phyloP scores from a whole-genome alignment of 2,797 vertebrate genomes.

The Echeneis naucrates region DNA sequence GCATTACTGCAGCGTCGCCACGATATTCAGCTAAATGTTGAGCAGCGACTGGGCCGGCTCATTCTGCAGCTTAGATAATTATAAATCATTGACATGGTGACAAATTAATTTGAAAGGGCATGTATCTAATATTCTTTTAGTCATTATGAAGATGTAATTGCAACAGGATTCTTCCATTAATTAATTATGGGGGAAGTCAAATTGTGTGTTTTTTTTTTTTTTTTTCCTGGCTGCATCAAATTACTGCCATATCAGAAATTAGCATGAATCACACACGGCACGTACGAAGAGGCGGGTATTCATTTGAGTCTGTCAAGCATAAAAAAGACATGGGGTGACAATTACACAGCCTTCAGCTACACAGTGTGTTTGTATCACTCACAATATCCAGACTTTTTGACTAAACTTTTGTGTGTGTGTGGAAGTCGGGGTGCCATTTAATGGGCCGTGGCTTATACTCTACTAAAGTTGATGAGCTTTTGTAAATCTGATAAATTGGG shows the following conservation, averaged over 20 bases:
- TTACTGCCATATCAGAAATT: slow-evolving; percentile 56
- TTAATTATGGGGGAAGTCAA: slow-evolving; percentile 54
- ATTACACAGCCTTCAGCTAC: slow-evolving; percentile 3
- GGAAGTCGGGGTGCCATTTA: neutral
- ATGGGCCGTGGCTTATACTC: neutral
- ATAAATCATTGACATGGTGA: slow-evolving; percentile 63
- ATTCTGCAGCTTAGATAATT: slow-evolving; percentile 61
- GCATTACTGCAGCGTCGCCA: neutral
- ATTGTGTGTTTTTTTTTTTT: slow-evolving; percentile 41
- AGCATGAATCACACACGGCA: slow-evolving; percentile 47
- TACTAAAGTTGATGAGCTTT: neutral
- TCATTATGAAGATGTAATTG: slow-evolving; percentile 73
- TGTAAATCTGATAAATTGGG: neutral
- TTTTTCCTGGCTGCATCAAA: slow-evolving; percentile 35
- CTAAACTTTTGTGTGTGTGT: neutral
- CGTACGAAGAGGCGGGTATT: slow-evolving; percentile 53
- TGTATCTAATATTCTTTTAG: slow-evolving; percentile 62
- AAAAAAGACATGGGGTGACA: slow-evolving; percentile 30
- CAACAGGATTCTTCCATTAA: slow-evolving; percentile 50
- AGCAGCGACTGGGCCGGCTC: slow-evolving; percentile 5
- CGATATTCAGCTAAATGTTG: slow-evolving; percentile 7
- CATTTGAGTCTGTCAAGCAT: slow-evolving; percentile 35
- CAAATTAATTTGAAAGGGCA: slow-evolving; percentile 65
- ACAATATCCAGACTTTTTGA: neutral
- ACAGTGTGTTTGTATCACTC: neutral